phyloP scores from a whole-genome alignment of 2,797 vertebrate species.

The Gephyroberyx darwinii region DNA sequence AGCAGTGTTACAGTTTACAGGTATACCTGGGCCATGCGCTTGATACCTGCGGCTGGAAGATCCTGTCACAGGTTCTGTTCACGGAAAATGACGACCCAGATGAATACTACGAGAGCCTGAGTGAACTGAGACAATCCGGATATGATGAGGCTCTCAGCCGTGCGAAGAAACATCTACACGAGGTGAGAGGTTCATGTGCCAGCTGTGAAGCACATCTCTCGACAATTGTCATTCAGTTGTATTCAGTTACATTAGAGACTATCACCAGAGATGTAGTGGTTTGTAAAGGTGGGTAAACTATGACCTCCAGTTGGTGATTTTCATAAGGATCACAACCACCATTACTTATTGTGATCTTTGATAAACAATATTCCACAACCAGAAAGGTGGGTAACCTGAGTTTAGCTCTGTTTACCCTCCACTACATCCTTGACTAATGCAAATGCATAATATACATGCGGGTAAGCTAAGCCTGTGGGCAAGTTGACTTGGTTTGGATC shows the following conservation, averaged over 20 bases:
- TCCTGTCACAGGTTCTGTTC: slow-evolving; percentile 94
- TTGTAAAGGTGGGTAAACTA: no score
- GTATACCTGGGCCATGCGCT: slow-evolving; percentile 91
- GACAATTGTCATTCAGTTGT: no score
- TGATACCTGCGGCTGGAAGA: slow-evolving; percentile 97
- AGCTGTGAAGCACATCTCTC: no score
- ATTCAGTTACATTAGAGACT: no score
- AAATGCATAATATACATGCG: not conserved
- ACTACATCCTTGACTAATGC: not conserved
- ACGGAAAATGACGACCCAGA: slow-evolving; percentile 93
- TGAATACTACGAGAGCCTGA: slow-evolving; percentile 97
- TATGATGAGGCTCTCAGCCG: slow-evolving; percentile 91
- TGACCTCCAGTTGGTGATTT: no score
- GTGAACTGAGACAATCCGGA: slow-evolving; percentile 93
- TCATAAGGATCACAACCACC: no score
- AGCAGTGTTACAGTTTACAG: slow-evolving; percentile 87
- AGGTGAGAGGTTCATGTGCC: slow-evolving; percentile 80
- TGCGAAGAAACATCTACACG: slow-evolving; percentile 86
- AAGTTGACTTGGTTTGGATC: not conserved
- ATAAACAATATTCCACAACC: no score
- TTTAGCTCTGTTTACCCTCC: no score
- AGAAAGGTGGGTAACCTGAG: no score
- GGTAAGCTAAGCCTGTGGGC: not conserved
- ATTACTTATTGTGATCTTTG: no score
- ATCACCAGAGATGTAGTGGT: no score